Evolutionary conservation across 2,797 vertebrate species (phyloP).

Genomic region (Discoglossus pictus): DNA sequence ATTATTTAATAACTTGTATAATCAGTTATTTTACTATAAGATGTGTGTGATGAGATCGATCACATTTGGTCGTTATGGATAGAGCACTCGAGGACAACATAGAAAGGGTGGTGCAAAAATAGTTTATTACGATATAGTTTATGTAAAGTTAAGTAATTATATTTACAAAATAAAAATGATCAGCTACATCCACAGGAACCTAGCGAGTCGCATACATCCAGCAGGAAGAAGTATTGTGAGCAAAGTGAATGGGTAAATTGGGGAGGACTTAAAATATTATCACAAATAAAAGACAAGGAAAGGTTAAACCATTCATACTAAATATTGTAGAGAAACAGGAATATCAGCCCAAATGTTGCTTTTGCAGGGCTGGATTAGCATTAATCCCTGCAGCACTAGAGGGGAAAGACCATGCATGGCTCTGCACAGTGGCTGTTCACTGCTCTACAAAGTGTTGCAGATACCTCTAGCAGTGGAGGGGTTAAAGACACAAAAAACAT

Average conservation of each 20-base stretch:
- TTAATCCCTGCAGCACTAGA: background rate
- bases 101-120: slow-evolving; percentile 76
- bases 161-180: slow-evolving; percentile 75
- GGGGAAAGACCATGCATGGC: background rate
- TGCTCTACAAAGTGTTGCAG: background rate
- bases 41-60: too few species aligned
- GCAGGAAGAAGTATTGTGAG: slow-evolving; percentile 69
- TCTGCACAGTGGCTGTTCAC: background rate
- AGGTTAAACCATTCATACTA: slow-evolving; percentile 6
- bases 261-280: slow-evolving; percentile 53
- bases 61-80: too few species aligned
- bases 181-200: slow-evolving; percentile 68
- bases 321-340: slow-evolving; percentile 34
- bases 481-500: slow-evolving; percentile 11
- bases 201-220: slow-evolving; percentile 60
- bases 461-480: background rate
- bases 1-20: too few species aligned
- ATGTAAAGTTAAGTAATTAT: slow-evolving; percentile 72
- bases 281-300: slow-evolving; percentile 32
- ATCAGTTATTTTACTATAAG: too few species aligned
- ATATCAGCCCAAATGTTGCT: slow-evolving; percentile 9
- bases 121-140: slow-evolving; percentile 76
- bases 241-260: slow-evolving; percentile 52
- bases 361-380: background rate
- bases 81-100: slow-evolving; percentile 19